Evolutionary conservation across 2,888 invertebrate genomes (phyloP).

Genomic region (Synergus japonicus): DNA sequence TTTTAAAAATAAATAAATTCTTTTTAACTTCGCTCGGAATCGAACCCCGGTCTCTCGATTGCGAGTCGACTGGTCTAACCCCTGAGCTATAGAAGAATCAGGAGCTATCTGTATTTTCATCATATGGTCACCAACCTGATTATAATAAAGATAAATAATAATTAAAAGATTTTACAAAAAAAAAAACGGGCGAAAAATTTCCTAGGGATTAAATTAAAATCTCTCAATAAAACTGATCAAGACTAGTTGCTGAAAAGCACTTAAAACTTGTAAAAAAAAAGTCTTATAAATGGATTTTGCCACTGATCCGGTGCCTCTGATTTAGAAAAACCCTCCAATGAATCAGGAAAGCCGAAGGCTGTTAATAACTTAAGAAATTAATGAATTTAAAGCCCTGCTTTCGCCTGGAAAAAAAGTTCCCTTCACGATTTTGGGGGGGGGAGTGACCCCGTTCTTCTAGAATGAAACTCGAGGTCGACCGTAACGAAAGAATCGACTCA

Average conservation of each 20-base stretch:
- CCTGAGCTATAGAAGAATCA: no score
- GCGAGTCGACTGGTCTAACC: no score
- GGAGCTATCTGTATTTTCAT: no score
- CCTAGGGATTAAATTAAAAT: no score
- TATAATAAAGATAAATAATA: no score
- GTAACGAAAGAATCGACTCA: conserved; percentile 24
- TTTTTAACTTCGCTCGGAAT: no score
- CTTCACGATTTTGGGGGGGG: background rate
- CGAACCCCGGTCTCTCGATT: no score
- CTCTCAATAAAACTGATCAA: no score
- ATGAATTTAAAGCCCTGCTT: conserved; percentile 43
- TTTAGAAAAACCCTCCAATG: background rate
- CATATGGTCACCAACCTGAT: no score
- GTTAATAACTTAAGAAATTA: conserved; percentile 26
- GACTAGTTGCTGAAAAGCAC: background rate
- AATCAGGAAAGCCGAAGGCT: background rate
- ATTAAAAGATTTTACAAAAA: no score
- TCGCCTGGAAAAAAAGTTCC: conserved; percentile 34
- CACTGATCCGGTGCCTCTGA: background rate
- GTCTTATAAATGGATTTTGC: background rate
- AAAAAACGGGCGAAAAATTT: no score
- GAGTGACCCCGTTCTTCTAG: conserved; percentile 52
- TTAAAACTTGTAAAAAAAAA: background rate
- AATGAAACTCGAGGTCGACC: conserved; percentile 53
- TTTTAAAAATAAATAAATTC: no score